A percentile compares a stretch with the other conserved stretches of the same genome.
These are phyloP conservation scores for Mesopsocus fuscifrons DNA, from an alignment of 2,888 invertebrate genomes.

Conservation along the genomic window DNA sequence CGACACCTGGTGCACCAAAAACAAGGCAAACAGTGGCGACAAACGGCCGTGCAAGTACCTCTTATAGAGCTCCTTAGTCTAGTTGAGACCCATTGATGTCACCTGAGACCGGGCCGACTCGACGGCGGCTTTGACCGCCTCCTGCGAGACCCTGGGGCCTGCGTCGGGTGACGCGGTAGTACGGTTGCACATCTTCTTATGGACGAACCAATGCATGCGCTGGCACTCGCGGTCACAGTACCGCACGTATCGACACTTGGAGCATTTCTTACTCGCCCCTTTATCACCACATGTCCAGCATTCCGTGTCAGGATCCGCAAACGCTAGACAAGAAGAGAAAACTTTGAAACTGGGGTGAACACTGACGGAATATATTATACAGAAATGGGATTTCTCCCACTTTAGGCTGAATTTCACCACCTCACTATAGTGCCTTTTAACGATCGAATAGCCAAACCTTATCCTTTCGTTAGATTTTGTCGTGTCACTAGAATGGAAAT, in stretches of 20 bases:
- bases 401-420: no score
- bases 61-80: no score
- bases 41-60: no score
- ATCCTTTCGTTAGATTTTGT: no score
- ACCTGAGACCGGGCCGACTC: not conserved
- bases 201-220: conserved; percentile 78
- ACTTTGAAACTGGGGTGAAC: not conserved
- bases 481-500: no score
- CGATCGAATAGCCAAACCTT: no score
- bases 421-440: no score
- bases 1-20: no score
- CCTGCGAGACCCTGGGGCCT: not conserved
- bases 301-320: conserved; percentile 37
- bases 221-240: conserved; percentile 94
- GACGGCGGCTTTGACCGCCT: not conserved
- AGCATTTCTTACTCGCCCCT: conserved; percentile 80
- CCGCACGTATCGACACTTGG: conserved; percentile 80
- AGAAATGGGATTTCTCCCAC: no score
- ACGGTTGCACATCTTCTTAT: conserved; percentile 55
- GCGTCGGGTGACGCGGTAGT: conserved; percentile 14
- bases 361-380: no score
- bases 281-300: conserved; percentile 81
- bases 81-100: no score
- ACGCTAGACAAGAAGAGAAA: conserved; percentile 20
- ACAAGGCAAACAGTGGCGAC: no score